Base-by-base conservation (phyloP, 2,888 invertebrate genomes). In the Agonopterix alstromeriana region DNA sequence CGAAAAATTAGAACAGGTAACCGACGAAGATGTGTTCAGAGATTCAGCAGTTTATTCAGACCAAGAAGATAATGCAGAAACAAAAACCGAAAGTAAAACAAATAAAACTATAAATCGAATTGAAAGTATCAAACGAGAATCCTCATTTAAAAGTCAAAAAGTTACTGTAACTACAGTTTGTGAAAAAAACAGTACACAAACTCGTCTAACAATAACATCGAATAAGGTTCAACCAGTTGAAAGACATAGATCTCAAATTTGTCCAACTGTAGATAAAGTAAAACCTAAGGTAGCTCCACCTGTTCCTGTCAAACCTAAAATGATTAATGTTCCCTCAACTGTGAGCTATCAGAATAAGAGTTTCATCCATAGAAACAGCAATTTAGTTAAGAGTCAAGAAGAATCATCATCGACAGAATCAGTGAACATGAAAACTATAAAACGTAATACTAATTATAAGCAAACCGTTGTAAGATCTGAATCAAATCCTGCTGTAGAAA, bases 11-110 rank as follows among this genome's bases (percentile, higher is more conserved):
- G 95, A 95, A 73, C 92, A 92, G 50, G 89, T 93, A 36, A 91
- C 88, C 36, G 93, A 93, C 52, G 91, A 90, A 58, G 93, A 92
- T 57, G 90, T 91, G 1, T 95, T 95, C 65, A 90, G 95, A 63
- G 96, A 96, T 73, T 95, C 94, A 47, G 95, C 95, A 54, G 94
- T 95, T 60, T 95, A 95, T 73, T 95, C 95, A 54, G 95, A 95
- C 63, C 91, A 90, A 53, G 93, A 93, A 52, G 93, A 93, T 7
- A 55, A 43, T 11, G 81, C 81, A 47, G 82, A 80, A 45, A 57
- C 56, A 3, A 79, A 77, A 57, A 48, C 53, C 14, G 74, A 77
- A 43, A 38, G 42, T 17, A 42, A 55, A 10, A 46, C 55, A 10
- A 73, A 59, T 49, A 84, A 77, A 62, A 64, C 68, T 42, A 53